These are phyloP conservation scores for Todiramphus chloris DNA, from an alignment of 2,113 vertebrate genomes.

Conservation along the genomic window DNA sequence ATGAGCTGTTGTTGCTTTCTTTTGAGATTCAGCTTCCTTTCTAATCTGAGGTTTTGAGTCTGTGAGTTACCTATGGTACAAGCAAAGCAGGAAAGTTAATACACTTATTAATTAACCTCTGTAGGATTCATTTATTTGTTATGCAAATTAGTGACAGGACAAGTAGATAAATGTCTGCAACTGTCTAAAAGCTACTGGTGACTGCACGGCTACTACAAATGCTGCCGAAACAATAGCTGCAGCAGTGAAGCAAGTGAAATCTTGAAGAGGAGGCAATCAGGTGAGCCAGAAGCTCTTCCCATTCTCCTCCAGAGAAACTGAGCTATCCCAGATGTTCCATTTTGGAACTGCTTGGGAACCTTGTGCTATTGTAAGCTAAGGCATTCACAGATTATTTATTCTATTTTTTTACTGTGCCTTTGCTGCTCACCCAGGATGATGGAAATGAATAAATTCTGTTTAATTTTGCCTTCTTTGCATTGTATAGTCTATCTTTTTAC, in stretches of 20 bases:
- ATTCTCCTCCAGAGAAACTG: conserved; percentile 15
- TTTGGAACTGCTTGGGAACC: conserved; percentile 36
- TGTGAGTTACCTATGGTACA: neutral
- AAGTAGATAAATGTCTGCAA: neutral
- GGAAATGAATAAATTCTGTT: conserved; percentile 27
- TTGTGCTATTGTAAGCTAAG: neutral
- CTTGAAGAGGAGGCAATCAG: neutral
- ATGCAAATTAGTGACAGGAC: neutral
- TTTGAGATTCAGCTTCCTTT: conserved; percentile 3
- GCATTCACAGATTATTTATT: neutral
- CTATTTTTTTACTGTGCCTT: conserved; percentile 1
- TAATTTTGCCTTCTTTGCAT: conserved; percentile 25
- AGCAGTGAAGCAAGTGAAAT: neutral
- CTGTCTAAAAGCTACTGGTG: neutral
- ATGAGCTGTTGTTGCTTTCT: neutral
- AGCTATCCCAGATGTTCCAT: neutral
- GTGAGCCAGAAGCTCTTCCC: neutral
- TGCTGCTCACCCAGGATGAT: neutral
- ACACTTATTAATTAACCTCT: conserved; percentile 30
- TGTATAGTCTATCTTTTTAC: neutral
- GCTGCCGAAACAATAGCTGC: neutral
- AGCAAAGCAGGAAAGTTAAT: neutral
- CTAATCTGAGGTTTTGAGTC: neutral
- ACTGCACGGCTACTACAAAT: neutral
- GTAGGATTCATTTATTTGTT: neutral